A percentile compares a stretch with the other conserved stretches of the same genome.
Evolutionary conservation across 2,113 vertebrate species (phyloP).

Genomic region (Sakesphorus luctuosus): DNA sequence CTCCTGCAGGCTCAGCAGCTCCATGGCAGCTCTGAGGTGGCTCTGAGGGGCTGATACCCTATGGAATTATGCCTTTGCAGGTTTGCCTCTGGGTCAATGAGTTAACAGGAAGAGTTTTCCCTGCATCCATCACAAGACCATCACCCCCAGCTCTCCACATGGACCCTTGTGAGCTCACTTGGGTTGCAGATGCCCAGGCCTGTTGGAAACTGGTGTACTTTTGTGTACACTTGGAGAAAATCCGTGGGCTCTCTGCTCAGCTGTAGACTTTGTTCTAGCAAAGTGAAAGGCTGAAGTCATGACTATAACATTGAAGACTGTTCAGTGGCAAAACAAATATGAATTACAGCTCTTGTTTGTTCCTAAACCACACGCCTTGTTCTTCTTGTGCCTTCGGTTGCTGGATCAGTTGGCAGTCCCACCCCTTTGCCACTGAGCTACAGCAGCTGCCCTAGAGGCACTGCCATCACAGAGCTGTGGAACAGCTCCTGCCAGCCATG

Average conservation of each 20-base stretch:
- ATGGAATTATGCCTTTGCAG: background rate
- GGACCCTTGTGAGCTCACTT: too few relatives aligned
- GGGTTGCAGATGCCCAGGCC: background rate
- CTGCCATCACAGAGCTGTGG: fast-evolving
- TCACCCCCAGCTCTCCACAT: background rate
- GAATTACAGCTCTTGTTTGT: background rate
- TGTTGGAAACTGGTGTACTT: background rate
- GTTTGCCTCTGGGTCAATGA: background rate
- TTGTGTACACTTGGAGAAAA: background rate
- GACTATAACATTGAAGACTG: background rate
- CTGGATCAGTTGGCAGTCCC: background rate
- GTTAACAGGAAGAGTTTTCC: background rate
- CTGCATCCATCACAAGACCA: background rate
- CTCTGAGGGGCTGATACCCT: background rate
- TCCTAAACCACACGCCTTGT: background rate
- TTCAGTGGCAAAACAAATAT: background rate
- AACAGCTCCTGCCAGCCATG: background rate
- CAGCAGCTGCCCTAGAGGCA: background rate
- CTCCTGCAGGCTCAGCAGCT: background rate
- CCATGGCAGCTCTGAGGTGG: background rate
- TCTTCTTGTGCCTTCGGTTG: background rate
- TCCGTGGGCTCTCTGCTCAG: background rate
- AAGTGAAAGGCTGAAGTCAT: background rate
- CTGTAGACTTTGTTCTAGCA: background rate
- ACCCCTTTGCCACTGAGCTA: background rate